These are phyloP conservation scores for Pollimyrus isidori DNA, from an alignment of 2,113 vertebrate species.

Conservation along the genomic window DNA sequence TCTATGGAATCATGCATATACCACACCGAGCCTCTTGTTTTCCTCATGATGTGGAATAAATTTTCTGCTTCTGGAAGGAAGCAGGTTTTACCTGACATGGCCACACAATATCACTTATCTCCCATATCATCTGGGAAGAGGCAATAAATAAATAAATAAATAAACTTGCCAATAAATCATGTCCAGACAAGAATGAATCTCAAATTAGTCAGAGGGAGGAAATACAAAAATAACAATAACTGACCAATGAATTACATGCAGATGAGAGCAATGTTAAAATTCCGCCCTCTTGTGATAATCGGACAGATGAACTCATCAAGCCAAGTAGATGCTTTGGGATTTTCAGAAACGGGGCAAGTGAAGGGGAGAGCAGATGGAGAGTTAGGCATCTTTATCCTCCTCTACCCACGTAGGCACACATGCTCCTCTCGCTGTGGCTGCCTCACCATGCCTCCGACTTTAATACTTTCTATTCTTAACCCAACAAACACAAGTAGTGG, in stretches of 20 bases:
- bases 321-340: neutral
- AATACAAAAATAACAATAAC: neutral
- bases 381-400: neutral
- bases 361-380: neutral
- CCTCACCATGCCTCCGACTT: neutral
- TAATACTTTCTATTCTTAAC: neutral
- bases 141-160: too few relatives aligned
- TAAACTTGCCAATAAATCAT: neutral
- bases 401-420: neutral
- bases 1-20: neutral
- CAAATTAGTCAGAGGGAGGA: neutral
- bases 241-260: neutral
- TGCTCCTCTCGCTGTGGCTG: neutral
- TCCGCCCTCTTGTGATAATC: neutral
- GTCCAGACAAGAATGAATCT: neutral
- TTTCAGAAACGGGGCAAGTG: neutral
- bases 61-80: neutral
- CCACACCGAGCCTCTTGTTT: neutral
- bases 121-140: neutral
- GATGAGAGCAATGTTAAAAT: neutral
- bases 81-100: neutral
- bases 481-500: neutral
- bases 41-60: neutral
- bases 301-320: neutral
- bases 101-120: neutral